Conservation (phyloP, 2,797 vertebrate genomes). For the Spheniscus humboldti region DNA sequence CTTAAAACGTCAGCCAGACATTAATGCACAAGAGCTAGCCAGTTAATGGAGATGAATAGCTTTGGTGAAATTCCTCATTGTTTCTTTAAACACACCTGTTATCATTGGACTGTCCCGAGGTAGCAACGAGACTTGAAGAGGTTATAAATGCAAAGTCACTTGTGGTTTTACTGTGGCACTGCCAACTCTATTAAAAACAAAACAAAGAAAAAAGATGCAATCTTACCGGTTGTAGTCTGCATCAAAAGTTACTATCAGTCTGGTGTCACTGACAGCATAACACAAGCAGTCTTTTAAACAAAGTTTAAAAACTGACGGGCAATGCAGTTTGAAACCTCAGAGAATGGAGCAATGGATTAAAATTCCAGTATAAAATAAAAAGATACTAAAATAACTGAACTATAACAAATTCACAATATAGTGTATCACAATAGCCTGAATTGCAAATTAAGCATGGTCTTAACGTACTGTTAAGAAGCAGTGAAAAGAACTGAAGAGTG, state of each 20-base stretch:
- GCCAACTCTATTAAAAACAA: conserved; percentile 85
- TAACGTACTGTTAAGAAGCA: neutral
- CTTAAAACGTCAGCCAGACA: neutral
- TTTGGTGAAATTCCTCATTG: neutral
- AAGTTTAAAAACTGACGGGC: neutral
- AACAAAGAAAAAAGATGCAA: neutral
- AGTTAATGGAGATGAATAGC: neutral
- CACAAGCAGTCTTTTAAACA: neutral
- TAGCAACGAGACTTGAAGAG: conserved; percentile 95
- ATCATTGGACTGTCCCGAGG: conserved; percentile 93
- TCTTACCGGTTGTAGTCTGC: neutral
- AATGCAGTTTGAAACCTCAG: neutral
- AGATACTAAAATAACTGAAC: neutral
- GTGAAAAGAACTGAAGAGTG: neutral
- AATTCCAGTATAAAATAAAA: neutral
- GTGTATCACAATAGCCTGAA: neutral
- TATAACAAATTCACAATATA: neutral
- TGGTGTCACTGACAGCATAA: neutral
- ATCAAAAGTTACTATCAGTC: neutral
- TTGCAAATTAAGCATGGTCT: neutral
- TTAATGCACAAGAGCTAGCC: neutral
- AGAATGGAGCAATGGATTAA: neutral
- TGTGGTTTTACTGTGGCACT: conserved; percentile 94
- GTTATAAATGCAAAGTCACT: conserved; percentile 97
- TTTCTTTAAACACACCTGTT: conserved; percentile 80